These are phyloP conservation scores for Brachionus angularis DNA, from an alignment of 1,140 invertebrate genomes.

Conservation along the genomic window DNA sequence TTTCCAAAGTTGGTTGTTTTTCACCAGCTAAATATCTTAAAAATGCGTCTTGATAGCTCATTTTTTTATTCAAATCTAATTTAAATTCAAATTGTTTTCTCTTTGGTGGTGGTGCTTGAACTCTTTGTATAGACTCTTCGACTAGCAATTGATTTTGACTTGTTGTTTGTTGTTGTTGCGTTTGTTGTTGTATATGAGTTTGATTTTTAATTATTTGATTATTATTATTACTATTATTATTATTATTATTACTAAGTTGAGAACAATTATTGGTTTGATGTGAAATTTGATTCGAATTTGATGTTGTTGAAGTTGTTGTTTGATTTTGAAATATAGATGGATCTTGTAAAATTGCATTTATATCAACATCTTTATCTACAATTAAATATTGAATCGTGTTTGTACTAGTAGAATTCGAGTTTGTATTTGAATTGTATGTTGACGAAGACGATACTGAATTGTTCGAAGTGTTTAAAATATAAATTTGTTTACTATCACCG, in stretches of 20 bases:
- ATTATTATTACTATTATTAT: background rate
- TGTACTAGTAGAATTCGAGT: slow-evolving; percentile 16
- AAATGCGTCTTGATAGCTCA: slow-evolving; percentile 38
- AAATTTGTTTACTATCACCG: slow-evolving; percentile 40
- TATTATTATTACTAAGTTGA: background rate
- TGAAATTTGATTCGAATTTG: too few species aligned
- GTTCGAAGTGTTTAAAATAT: slow-evolving; percentile 35
- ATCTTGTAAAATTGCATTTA: slow-evolving; percentile 41
- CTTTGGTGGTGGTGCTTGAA: slow-evolving; percentile 40
- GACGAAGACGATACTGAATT: slow-evolving; percentile 26
- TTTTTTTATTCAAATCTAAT: background rate
- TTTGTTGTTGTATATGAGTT: background rate
- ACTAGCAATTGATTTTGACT: slow-evolving; percentile 5
- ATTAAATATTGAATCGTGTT: slow-evolving; percentile 39
- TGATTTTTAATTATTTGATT: background rate
- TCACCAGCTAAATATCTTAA: slow-evolving; percentile 41
- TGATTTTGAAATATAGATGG: slow-evolving; percentile 12
- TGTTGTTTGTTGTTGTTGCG: background rate
- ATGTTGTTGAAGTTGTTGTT: background rate
- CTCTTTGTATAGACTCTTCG: slow-evolving; percentile 41
- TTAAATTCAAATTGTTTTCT: slow-evolving; percentile 40
- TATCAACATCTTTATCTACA: slow-evolving; percentile 39
- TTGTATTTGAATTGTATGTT: background rate
- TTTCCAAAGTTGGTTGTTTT: slow-evolving; percentile 36
- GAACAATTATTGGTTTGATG: too few species aligned